phyloP scores from a whole-genome alignment of 2,113 vertebrate genomes.

The Mystacornis crossleyi region DNA sequence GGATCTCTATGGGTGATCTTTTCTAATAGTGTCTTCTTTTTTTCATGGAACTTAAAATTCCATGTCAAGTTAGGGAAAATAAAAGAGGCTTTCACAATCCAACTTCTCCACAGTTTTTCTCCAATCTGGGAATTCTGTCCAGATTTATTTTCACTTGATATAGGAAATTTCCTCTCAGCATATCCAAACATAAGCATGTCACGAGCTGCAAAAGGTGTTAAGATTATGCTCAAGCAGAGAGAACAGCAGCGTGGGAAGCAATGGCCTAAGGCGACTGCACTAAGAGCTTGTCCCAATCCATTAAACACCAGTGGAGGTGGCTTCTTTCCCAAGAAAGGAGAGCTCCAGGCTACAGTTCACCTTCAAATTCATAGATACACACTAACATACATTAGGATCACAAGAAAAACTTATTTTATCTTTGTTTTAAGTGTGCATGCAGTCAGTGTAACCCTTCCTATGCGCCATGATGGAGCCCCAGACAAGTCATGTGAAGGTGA shows the following conservation, averaged over 20 bases:
- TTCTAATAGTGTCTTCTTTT: not conserved
- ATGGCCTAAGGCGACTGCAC: not conserved
- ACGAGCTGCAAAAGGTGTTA: not conserved
- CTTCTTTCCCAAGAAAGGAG: constrained; percentile 1
- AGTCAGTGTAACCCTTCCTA: not conserved
- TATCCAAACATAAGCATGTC: not conserved
- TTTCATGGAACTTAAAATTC: not conserved
- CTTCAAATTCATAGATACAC: constrained; percentile 16
- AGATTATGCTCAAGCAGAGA: not conserved
- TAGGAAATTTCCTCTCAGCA: not conserved
- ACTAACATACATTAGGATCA: not conserved
- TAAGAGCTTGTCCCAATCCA: constrained; percentile 49
- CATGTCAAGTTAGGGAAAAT: not conserved
- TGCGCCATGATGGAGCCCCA: not conserved
- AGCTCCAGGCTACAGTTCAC: constrained; percentile 40
- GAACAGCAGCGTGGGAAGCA: not conserved
- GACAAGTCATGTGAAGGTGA: not conserved
- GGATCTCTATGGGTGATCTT: not conserved
- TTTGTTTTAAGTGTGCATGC: not conserved
- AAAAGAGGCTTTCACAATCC: not conserved
- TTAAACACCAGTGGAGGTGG: constrained; percentile 16
- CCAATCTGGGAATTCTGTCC: not conserved
- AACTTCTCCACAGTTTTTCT: not conserved
- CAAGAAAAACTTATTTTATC: not conserved
- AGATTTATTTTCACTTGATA: not conserved